Evolutionary conservation across 2,888 invertebrate species (phyloP).

Genomic region (Tortricodes alternella): DNA sequence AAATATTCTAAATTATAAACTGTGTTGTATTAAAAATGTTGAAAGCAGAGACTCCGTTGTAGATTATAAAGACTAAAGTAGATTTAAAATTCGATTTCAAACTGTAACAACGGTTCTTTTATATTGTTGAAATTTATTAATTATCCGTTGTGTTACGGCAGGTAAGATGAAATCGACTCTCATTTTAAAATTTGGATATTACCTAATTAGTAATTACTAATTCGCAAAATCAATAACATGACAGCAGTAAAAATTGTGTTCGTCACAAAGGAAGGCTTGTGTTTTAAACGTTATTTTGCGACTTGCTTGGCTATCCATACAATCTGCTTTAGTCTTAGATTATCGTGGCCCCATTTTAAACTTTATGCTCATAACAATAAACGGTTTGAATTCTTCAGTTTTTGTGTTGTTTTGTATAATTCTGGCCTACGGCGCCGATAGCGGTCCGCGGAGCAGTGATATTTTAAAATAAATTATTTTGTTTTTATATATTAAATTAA

Average conservation of each 20-base stretch:
- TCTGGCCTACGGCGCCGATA: constrained; percentile 22
- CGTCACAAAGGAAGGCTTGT: background rate
- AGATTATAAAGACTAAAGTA: background rate
- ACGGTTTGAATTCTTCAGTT: constrained; percentile 1
- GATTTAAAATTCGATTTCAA: too few relatives aligned
- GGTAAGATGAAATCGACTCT: background rate
- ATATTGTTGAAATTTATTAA: background rate
- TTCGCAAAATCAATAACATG: background rate
- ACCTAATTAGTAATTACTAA: background rate
- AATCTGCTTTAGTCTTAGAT: constrained; percentile 8
- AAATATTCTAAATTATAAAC: too few relatives aligned
- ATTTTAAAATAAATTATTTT: constrained; percentile 78
- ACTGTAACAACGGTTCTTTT: background rate
- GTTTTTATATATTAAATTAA: constrained; percentile 79
- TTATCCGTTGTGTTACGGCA: background rate
- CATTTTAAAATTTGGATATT: background rate
- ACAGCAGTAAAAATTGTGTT: background rate
- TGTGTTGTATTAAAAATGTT: too few relatives aligned
- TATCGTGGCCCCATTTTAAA: constrained; percentile 6
- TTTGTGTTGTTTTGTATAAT: constrained; percentile 11
- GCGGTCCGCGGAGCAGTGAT: constrained; percentile 59
- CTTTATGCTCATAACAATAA: constrained; percentile 10
- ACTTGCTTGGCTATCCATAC: background rate
- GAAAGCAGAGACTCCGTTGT: too few relatives aligned
- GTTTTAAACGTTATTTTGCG: too few relatives aligned